phyloP scores from a whole-genome alignment of 92 coral and sea anemone species.

The Siderastrea siderea region DNA sequence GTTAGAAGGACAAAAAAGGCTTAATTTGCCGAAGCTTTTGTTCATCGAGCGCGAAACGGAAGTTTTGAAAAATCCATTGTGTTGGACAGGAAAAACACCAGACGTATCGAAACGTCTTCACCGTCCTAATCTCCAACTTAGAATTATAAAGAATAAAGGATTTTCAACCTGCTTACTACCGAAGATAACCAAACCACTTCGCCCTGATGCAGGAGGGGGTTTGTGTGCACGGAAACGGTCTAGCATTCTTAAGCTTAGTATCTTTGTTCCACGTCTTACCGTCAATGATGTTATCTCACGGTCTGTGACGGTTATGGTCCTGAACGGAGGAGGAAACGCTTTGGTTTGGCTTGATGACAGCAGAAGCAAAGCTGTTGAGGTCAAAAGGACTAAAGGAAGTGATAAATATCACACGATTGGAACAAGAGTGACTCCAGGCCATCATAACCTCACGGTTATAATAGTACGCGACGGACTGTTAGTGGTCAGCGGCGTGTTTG shows the following conservation, averaged over 20 bases:
- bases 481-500: slow-evolving; percentile 41
- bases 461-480: slow-evolving; percentile 38
- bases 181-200: background rate
- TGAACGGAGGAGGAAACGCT: slow-evolving; percentile 28
- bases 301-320: slow-evolving; percentile 47
- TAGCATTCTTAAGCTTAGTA: slow-evolving; percentile 18
- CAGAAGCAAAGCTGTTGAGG: background rate
- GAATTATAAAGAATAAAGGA: slow-evolving; percentile 4
- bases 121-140: slow-evolving; percentile 35
- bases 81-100: slow-evolving; percentile 76
- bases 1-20: background rate
- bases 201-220: slow-evolving; percentile 31
- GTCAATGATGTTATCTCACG: slow-evolving; percentile 5
- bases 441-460: slow-evolving; percentile 43
- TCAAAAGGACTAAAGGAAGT: slow-evolving; percentile 6
- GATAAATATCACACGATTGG: slow-evolving; percentile 36
- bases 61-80: slow-evolving; percentile 41
- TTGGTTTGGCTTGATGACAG: slow-evolving; percentile 46
- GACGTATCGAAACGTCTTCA: slow-evolving; percentile 28
- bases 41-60: background rate
- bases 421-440: slow-evolving; percentile 34
- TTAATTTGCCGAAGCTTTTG: background rate
- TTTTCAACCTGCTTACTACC: background rate
- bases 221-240: slow-evolving; percentile 44
- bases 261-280: background rate